Evolutionary conservation across 2,797 vertebrate species (phyloP).

Genomic region (Columba guinea): DNA sequence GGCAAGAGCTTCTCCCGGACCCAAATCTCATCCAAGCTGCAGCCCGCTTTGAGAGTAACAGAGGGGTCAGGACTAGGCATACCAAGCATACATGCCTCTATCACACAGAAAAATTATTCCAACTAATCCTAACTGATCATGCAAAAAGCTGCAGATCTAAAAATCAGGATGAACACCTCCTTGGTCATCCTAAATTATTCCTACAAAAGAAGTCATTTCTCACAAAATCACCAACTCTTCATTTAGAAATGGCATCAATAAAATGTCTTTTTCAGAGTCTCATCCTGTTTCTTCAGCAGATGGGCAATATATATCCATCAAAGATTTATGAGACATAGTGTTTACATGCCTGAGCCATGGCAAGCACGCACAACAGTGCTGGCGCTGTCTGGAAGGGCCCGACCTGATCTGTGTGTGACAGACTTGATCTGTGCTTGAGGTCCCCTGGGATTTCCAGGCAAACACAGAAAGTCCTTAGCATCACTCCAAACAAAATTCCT

Average conservation of each 20-base stretch:
- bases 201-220: background rate
- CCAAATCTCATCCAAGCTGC: background rate
- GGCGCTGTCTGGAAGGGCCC: background rate
- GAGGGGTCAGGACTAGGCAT: background rate
- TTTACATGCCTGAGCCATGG: background rate
- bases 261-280: background rate
- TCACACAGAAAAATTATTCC: background rate
- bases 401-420: background rate
- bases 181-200: background rate
- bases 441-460: background rate
- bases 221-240: background rate
- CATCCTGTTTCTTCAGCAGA: background rate
- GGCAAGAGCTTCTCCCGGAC: background rate
- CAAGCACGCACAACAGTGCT: accelerated
- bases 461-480: background rate
- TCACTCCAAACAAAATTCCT: background rate
- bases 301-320: background rate
- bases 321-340: background rate
- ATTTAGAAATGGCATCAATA: background rate
- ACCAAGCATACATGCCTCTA: accelerated
- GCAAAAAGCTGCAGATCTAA: background rate
- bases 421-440: background rate
- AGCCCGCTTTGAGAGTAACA: background rate
- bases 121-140: background rate
- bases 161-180: background rate